These are phyloP conservation scores for Meriones psammophilus DNA, from an alignment of 2,797 vertebrate species.

Conservation along the genomic window DNA sequence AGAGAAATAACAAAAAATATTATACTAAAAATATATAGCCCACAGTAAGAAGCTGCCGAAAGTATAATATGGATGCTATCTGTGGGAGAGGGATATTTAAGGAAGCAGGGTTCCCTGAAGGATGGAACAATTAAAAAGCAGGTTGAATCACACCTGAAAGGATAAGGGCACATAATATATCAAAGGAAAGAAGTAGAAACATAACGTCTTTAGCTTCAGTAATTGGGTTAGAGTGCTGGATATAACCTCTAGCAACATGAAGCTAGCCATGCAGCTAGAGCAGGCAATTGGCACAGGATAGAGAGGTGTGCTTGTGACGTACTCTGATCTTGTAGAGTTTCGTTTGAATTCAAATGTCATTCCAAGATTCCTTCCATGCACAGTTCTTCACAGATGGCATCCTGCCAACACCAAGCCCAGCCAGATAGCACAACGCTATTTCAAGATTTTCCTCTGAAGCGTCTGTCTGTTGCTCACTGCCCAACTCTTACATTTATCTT, in stretches of 20 bases:
- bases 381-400: background rate
- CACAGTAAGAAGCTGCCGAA: background rate
- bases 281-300: rapidly evolving
- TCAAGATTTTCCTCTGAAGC: background rate
- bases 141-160: background rate
- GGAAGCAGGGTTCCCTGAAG: background rate
- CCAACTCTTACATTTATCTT: background rate
- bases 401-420: background rate
- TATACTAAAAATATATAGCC: background rate
- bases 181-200: background rate
- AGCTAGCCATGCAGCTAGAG: background rate
- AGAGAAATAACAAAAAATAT: background rate
- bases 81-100: background rate
- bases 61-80: background rate
- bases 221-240: rapidly evolving
- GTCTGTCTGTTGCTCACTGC: background rate
- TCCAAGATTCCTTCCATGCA: background rate
- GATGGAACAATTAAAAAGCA: background rate
- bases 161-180: background rate
- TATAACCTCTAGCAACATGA: rapidly evolving
- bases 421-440: rapidly evolving
- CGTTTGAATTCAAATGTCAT: background rate
- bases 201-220: rapidly evolving
- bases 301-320: background rate
- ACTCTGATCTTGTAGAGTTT: rapidly evolving